These are phyloP conservation scores for Salticus scenicus DNA, from an alignment of 2,888 invertebrate species.

Conservation along the genomic window DNA sequence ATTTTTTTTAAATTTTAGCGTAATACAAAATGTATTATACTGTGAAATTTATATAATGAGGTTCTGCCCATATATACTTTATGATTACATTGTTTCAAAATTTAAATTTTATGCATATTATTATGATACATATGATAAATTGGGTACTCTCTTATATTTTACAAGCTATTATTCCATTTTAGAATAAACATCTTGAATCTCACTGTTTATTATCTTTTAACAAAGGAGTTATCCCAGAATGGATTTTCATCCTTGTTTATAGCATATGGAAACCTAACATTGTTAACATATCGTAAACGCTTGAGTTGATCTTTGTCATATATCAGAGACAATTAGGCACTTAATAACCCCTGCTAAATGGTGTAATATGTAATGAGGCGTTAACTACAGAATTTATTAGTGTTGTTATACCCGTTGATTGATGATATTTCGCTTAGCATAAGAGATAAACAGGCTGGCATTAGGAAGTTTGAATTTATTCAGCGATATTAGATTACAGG, in stretches of 20 bases:
- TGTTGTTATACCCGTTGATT: not conserved
- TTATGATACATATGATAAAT: too few relatives aligned
- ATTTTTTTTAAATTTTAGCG: too few relatives aligned
- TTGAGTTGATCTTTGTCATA: not conserved
- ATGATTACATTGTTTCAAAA: too few relatives aligned
- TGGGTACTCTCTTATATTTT: too few relatives aligned
- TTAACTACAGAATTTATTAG: conserved; percentile 4
- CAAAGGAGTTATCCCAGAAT: not conserved
- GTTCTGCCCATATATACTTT: too few relatives aligned
- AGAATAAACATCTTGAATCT: too few relatives aligned
- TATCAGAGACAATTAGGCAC: conserved; percentile 3
- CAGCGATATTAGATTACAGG: not conserved
- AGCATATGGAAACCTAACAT: not conserved
- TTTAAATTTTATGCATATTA: too few relatives aligned
- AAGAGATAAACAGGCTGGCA: not conserved
- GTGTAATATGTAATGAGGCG: conserved; percentile 5
- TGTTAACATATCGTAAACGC: not conserved
- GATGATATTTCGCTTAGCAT: not conserved
- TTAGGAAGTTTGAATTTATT: not conserved
- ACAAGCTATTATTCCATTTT: too few relatives aligned
- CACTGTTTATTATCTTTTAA: too few relatives aligned
- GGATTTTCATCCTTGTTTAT: not conserved
- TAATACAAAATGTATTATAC: too few relatives aligned
- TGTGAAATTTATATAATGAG: too few relatives aligned
- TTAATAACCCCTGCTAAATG: conserved; percentile 7